Evolutionary conservation across 1,140 invertebrate genomes (phyloP).

Genomic region (Acromyrmex echinatior): DNA sequence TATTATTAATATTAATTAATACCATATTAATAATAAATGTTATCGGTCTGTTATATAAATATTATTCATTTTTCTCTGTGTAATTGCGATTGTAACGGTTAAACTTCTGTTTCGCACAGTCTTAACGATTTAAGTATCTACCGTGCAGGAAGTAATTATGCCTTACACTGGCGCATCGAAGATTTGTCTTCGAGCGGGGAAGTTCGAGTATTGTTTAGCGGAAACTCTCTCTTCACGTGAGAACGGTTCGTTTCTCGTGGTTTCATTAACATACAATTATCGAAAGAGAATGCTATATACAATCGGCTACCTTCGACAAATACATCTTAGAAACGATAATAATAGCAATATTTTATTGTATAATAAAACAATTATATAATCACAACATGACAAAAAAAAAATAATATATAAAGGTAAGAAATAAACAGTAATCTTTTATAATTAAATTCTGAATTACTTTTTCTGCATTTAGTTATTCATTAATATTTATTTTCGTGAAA

Average conservation of each 20-base stretch:
- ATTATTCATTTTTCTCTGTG: not conserved
- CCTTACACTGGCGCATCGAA: constrained; percentile 32
- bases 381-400: not conserved
- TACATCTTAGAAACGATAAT: not conserved
- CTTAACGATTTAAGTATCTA: constrained; percentile 36
- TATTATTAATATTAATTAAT: no score
- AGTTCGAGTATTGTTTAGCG: constrained; percentile 5
- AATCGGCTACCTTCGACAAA: constrained; percentile 11
- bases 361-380: constrained; percentile 12
- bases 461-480: constrained; percentile 12
- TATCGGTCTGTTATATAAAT: not conserved
- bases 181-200: constrained; percentile 46
- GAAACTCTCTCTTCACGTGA: constrained; percentile 46
- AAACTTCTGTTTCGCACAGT: constrained; percentile 32
- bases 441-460: not conserved
- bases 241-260: constrained; percentile 37
- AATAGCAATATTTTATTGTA: not conserved
- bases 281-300: not conserved
- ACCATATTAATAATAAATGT: not conserved
- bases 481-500: not conserved
- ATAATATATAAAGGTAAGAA: not conserved
- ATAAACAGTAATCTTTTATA: not conserved
- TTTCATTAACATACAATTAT: constrained; percentile 52
- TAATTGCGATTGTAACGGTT: constrained; percentile 15
- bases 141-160: constrained; percentile 58